phyloP scores from a whole-genome alignment of 2,113 vertebrate species.

The Coturnix japonica region DNA sequence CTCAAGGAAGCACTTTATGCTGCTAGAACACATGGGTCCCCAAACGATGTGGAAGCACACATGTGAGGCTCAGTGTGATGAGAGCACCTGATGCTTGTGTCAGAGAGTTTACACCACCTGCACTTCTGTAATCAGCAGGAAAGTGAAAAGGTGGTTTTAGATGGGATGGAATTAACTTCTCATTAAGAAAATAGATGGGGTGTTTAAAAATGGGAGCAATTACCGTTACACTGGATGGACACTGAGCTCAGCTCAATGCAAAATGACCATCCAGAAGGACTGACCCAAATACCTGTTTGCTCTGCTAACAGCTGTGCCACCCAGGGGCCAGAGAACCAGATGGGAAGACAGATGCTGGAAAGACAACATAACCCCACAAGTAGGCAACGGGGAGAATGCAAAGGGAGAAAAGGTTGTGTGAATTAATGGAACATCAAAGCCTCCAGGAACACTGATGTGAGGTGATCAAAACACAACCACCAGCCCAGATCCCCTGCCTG shows the following conservation, averaged over 20 bases:
- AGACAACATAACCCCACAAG: neutral
- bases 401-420: neutral
- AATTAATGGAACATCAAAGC: neutral
- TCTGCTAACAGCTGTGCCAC: neutral
- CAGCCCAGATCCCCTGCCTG: neutral
- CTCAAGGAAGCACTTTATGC: neutral
- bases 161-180: neutral
- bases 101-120: fast-evolving
- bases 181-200: constrained; percentile 3
- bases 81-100: neutral
- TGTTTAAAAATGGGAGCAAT: neutral
- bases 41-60: neutral
- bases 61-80: neutral
- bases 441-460: neutral
- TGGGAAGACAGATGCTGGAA: neutral
- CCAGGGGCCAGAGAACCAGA: neutral
- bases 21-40: fast-evolving
- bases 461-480: neutral
- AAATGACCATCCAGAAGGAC: neutral
- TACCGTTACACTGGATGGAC: neutral
- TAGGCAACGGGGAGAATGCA: neutral
- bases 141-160: neutral
- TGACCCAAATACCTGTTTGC: neutral
- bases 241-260: neutral
- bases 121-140: neutral